Evolutionary conservation across 2,113 vertebrate species (phyloP), one percentile per base, ranked within the genome.

Genomic region (Ariopsis seemanni): DNA sequence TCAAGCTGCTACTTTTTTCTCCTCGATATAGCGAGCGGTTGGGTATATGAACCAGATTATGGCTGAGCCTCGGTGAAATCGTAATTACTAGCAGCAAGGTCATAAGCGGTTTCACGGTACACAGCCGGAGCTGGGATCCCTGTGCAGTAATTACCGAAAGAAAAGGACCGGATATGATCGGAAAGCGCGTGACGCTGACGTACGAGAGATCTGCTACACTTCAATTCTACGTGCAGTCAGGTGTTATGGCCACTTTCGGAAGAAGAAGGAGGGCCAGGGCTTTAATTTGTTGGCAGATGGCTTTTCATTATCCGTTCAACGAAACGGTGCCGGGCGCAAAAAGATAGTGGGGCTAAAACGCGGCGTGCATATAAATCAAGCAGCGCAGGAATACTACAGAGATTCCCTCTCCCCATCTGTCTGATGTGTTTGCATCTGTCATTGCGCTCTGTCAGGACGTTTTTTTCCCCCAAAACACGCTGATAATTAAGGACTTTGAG

Each of bases 261-360:
- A 52, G 62, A 48, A 82, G 50, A 72, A 58, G 72, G 25, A 75
- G 10, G 60, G 78, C 3, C 17, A 11, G 10, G 30, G 27, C 7
- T 82, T 50, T 71, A 87, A 84, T 86, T 88, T 72, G 62, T 63
- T 62, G 85, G 81, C 90, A 91, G 89, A 91, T 91, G 90, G 91
- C 83, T 75, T 89, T 92, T 88, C 85, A 89, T 91, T 86, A 91
- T 82, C 82, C 18, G 48, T 72, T 72, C 7, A 81, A 72, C 85
- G 82, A 74, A 83, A 91, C 78, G 90, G 87, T 84, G 87, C 67
- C 48, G 50, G 27, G 77, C 34, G 17, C 27, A 63, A 63, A 63
- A 25, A 77, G 89, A 86, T 82, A 77, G 69, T 53, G 53, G 83
- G 88, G 74, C 86, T 77, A 84, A 83, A 86, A 88, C 58, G 63